Base-by-base conservation (phyloP, 1,140 invertebrate species). In the Sitobion miscanthi region DNA sequence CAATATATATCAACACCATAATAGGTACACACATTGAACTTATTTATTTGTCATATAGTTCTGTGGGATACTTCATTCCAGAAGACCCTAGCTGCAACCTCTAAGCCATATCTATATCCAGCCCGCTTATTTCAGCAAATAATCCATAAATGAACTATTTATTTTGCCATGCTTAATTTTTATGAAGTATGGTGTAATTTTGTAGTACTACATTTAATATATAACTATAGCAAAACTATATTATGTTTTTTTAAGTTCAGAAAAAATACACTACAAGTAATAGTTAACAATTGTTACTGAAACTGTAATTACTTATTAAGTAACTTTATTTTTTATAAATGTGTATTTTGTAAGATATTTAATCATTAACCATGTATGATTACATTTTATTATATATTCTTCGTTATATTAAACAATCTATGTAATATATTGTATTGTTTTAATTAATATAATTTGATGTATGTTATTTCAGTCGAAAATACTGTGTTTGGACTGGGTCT, bases 391-490 rank as follows among this genome's bases (percentile, higher is more conserved):
- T 17, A n/a, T n/a, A 69, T 0, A 69, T 77, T n/a, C 14, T 77
- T 77, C 5, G 0, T 77, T n/a, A 6, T 77, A 6, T 14, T 77
- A 77, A 77, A n/a, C 4, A n/a, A 77, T 5, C 30, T n/a, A 77
- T 77, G 30, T 17, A 77, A n/a, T 54, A 52, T 49, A 21, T 54
- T 21, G 4, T 85, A 30, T 45, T 85, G 42, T 38, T 83, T 8
- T 42, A 38, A 83, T 42, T 23, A 42, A 21, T 42, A 83, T 0
- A 30, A 88, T 45, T 90, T 88, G n/a, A 77, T 42, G 11, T 42
- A 25, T 87, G 14, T 91, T 14, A 21, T 87, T 92, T 94, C 85
- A 92, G 82, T 92, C n/a, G 47, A 30, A 92, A 57, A 49, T 93
- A 69, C 57, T 85, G 82, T 25, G 11, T 93, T 54, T 89, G 82